phyloP scores from a whole-genome alignment of 2,113 vertebrate genomes.

The Oreotrochilus melanogaster region DNA sequence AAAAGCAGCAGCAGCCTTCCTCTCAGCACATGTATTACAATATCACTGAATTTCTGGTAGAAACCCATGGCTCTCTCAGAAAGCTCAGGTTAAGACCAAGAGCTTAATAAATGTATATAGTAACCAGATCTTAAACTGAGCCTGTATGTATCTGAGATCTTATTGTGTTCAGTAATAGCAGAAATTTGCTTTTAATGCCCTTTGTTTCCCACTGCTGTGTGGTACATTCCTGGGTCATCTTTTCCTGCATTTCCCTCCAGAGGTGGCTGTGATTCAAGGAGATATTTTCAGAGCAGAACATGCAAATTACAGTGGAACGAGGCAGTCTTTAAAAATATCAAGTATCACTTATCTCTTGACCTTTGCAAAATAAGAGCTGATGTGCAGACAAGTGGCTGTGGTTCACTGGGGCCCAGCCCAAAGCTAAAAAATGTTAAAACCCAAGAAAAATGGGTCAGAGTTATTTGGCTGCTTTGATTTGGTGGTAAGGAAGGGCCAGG shows the following conservation, averaged over 20 bases:
- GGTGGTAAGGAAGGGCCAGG: neutral
- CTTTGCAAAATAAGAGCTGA: neutral
- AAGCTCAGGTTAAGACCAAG: neutral
- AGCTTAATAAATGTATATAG: neutral
- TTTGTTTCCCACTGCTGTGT: neutral
- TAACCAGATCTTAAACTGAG: neutral
- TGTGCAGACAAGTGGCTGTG: accelerated
- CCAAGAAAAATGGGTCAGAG: accelerated
- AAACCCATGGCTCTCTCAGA: neutral
- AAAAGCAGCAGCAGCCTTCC: constrained; percentile 2
- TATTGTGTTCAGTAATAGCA: neutral
- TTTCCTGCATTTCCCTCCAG: neutral
- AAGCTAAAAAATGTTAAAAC: neutral
- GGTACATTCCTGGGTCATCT: neutral
- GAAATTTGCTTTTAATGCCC: neutral
- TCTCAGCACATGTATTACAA: neutral
- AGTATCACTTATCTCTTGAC: neutral
- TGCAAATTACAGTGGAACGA: neutral
- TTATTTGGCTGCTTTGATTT: neutral
- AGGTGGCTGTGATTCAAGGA: neutral
- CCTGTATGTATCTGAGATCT: neutral
- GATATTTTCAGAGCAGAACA: neutral
- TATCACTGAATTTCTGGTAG: neutral
- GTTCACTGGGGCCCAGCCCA: neutral
- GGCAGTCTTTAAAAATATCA: neutral